These are phyloP conservation scores for Odocoileus hemionus DNA, from an alignment of 2,113 vertebrate genomes.

Conservation along the genomic window DNA sequence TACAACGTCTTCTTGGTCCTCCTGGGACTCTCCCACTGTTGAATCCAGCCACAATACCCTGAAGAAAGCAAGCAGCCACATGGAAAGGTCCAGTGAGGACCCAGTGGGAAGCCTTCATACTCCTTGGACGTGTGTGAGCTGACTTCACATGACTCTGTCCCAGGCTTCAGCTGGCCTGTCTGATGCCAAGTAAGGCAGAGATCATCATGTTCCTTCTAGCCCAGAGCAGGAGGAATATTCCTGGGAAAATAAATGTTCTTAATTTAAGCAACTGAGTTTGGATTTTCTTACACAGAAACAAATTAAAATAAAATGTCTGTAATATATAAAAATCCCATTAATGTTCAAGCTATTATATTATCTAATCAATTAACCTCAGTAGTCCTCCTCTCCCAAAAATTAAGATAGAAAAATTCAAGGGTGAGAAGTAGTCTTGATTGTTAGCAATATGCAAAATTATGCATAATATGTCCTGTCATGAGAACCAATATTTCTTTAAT, in stretches of 20 bases:
- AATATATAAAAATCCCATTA: neutral
- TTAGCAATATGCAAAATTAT: neutral
- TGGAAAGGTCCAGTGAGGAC: neutral
- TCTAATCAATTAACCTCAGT: neutral
- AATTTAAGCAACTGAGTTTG: neutral
- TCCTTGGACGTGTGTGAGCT: neutral
- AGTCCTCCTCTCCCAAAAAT: neutral
- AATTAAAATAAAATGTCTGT: neutral
- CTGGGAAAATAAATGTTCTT: fast-evolving
- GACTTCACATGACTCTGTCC: neutral
- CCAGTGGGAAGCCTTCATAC: neutral
- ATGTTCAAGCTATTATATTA: neutral
- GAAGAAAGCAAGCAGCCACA: neutral
- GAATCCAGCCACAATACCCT: neutral
- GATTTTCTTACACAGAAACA: neutral
- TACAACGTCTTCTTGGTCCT: neutral
- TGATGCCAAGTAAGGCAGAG: neutral
- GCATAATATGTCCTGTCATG: too few species aligned
- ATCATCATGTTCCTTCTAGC: neutral
- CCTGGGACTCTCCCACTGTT: neutral
- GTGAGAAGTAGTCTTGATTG: neutral
- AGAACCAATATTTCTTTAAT: neutral
- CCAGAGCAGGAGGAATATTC: too few species aligned
- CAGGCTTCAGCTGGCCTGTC: neutral
- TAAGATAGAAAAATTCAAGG: neutral